A percentile compares a stretch with the other conserved stretches of the same genome.
phyloP scores from a whole-genome alignment of 2,797 vertebrate genomes.

The Babyrousa celebensis region DNA sequence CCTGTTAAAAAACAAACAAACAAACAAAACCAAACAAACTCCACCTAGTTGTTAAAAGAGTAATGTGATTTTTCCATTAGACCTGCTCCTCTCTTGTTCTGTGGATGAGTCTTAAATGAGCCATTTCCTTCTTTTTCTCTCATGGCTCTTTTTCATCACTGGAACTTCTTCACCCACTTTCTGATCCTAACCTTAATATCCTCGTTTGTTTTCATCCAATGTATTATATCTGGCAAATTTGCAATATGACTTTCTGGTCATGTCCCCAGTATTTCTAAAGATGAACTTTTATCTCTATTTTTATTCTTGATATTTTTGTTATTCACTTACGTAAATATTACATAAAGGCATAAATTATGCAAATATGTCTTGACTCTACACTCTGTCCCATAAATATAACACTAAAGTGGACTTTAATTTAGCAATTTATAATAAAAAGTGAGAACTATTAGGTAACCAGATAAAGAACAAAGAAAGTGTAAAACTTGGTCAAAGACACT shows the following conservation, averaged over 20 bases:
- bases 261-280: neutral
- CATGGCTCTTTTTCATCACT: neutral
- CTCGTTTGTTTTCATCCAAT: constrained; percentile 27
- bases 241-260: neutral
- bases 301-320: constrained; percentile 29
- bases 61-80: neutral
- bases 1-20: neutral
- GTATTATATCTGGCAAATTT: neutral
- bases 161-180: neutral
- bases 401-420: constrained; percentile 42
- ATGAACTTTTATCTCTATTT: constrained; percentile 18
- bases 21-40: neutral
- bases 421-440: constrained; percentile 58
- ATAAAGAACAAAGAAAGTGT: constrained; percentile 4
- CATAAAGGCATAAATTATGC: neutral
- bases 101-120: neutral
- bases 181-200: neutral
- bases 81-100: neutral
- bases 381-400: neutral
- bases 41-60: neutral
- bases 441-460: neutral
- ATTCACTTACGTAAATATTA: constrained; percentile 21
- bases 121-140: neutral
- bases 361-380: neutral
- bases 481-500: neutral